A percentile compares a stretch with the other conserved stretches of the same genome.
Evolutionary conservation across 92 coral and sea anemone species (phyloP).

Genomic region (Umimayanthus kanabou): DNA sequence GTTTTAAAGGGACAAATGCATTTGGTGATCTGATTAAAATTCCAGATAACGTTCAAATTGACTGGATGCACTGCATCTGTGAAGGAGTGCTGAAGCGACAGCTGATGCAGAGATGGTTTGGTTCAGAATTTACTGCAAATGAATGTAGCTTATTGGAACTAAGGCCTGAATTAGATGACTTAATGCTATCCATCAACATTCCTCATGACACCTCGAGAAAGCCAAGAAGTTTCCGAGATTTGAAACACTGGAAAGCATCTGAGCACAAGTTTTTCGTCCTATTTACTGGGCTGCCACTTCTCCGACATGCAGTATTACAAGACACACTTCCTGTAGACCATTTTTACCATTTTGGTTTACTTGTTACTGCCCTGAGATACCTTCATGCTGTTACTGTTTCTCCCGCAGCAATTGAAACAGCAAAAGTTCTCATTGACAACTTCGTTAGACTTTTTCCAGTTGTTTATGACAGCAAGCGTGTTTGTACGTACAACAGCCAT

Average conservation of each 20-base stretch:
- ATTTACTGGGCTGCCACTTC: constrained; percentile 51
- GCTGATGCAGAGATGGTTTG: constrained; percentile 41
- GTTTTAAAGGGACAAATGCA: constrained; percentile 28
- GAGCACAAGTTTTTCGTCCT: constrained; percentile 41
- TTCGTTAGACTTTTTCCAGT: neutral
- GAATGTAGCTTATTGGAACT: neutral
- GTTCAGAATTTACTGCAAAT: neutral
- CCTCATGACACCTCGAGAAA: constrained; percentile 54
- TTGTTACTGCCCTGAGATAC: constrained; percentile 32
- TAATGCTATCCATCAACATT: constrained; percentile 28
- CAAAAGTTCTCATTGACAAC: neutral
- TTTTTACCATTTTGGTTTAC: constrained; percentile 48
- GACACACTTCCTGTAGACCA: constrained; percentile 5
- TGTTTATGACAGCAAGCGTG: neutral
- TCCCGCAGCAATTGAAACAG: neutral
- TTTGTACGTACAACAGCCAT: constrained; percentile 55
- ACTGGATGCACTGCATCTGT: constrained; percentile 59
- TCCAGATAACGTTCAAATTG: constrained; percentile 52
- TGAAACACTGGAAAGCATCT: constrained; percentile 51
- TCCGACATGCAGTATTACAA: constrained; percentile 36
- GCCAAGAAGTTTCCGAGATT: constrained; percentile 40
- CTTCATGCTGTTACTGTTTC: neutral
- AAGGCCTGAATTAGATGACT: constrained; percentile 17
- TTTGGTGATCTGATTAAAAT: constrained; percentile 28
- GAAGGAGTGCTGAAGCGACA: constrained; percentile 55